Evolutionary conservation across 2,888 invertebrate species (phyloP).

Genomic region (Campoletis raptor): DNA sequence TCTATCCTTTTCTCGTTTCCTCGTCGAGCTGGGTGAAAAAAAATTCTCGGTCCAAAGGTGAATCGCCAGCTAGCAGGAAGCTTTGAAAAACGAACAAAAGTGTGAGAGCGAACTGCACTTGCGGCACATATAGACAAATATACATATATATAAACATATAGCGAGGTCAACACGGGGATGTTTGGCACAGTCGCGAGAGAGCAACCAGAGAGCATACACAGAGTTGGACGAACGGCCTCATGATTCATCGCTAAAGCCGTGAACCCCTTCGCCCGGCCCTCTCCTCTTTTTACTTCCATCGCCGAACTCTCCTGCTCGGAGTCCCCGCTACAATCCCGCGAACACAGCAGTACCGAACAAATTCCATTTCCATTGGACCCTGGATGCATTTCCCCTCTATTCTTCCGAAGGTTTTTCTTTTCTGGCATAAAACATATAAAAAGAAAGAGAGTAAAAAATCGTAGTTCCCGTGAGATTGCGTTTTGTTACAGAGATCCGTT

Average conservation of each 20-base stretch:
- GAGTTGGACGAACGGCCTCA: constrained; percentile 69
- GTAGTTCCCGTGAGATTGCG: constrained; percentile 18
- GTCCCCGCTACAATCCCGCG: constrained; percentile 46
- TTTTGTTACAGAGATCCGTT: constrained; percentile 15
- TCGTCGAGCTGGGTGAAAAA: constrained; percentile 56
- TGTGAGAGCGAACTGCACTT: constrained; percentile 46
- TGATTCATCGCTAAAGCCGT: constrained; percentile 71
- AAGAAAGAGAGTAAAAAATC: background rate
- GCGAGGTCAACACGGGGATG: constrained; percentile 55
- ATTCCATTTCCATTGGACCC: constrained; percentile 68
- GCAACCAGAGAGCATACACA: constrained; percentile 42
- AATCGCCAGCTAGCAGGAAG: constrained; percentile 57
- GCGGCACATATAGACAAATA: background rate
- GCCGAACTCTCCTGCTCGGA: constrained; percentile 16
- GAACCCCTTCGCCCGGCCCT: constrained; percentile 37
- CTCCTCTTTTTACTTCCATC: constrained; percentile 60
- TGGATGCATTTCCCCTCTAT: constrained; percentile 54
- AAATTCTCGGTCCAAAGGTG: constrained; percentile 52
- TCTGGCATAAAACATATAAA: constrained; percentile 10
- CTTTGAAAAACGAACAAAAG: constrained; percentile 64
- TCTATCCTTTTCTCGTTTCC: constrained; percentile 21
- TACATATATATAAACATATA: background rate
- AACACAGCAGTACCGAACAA: constrained; percentile 58
- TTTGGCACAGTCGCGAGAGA: constrained; percentile 63
- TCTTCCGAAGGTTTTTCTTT: constrained; percentile 40